A percentile compares a stretch with the other conserved stretches of the same genome.
Conservation (phyloP, 2,797 vertebrate genomes). For the Brachyrhaphis roseni region DNA sequence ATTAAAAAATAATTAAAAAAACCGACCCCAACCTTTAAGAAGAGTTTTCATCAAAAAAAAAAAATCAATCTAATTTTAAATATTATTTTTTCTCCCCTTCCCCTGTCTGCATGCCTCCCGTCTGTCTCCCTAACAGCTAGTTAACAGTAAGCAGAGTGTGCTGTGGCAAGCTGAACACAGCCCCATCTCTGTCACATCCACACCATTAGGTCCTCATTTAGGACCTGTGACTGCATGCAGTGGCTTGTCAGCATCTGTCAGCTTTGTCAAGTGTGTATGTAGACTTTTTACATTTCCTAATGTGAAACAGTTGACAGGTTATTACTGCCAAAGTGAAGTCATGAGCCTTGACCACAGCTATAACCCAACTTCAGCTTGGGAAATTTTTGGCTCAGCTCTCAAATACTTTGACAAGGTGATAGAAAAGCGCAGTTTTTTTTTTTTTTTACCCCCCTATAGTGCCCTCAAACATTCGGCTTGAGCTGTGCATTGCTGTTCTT, state of each 20-base stretch:
- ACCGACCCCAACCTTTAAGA: neutral
- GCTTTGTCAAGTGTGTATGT: constrained; percentile 73
- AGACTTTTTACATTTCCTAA: constrained; percentile 72
- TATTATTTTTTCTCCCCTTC: constrained; percentile 17
- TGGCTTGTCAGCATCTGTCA: constrained; percentile 78
- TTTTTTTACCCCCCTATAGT: constrained; percentile 27
- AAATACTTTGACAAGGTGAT: constrained; percentile 62
- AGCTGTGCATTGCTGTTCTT: constrained; percentile 29
- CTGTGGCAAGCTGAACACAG: constrained; percentile 50
- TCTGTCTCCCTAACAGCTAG: constrained; percentile 62
- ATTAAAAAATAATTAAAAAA: neutral
- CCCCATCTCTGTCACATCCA: constrained; percentile 74
- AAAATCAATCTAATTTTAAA: constrained; percentile 42
- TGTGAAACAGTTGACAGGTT: constrained; percentile 78
- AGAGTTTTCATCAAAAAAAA: constrained; percentile 32
- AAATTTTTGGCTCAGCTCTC: constrained; percentile 52
- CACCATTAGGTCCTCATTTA: constrained; percentile 74
- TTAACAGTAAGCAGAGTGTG: constrained; percentile 64
- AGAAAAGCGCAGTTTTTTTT: constrained; percentile 44
- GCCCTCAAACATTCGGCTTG: constrained; percentile 22
- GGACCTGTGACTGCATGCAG: constrained; percentile 68
- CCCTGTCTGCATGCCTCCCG: constrained; percentile 27
- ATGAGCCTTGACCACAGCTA: constrained; percentile 71
- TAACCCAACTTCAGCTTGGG: constrained; percentile 68
- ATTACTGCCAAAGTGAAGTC: constrained; percentile 73